Evolutionary conservation across 2,113 vertebrate genomes (phyloP).

Genomic region (Cranoglanis bouderius): DNA sequence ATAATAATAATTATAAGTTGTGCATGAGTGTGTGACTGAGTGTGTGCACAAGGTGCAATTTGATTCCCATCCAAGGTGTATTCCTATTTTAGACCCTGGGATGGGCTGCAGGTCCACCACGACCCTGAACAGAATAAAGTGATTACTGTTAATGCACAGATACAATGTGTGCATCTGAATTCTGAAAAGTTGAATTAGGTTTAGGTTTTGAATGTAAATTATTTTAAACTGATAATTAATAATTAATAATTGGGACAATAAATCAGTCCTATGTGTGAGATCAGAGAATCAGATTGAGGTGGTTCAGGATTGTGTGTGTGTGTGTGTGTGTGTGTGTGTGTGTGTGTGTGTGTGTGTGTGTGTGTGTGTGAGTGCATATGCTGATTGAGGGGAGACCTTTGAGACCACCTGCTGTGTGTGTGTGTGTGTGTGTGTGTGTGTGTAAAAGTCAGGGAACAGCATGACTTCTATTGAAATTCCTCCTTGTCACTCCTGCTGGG

Average conservation of each 20-base stretch:
- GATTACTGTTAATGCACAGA: too few relatives aligned
- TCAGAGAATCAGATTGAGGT: too few relatives aligned
- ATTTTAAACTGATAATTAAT: background rate
- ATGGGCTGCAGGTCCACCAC: background rate
- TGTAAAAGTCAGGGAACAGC: slow-evolving; percentile 51
- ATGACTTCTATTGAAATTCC: slow-evolving; percentile 39
- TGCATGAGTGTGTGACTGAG: slow-evolving; percentile 2
- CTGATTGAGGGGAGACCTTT: background rate
- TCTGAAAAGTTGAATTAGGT: background rate
- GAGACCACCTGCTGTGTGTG: slow-evolving; percentile 37
- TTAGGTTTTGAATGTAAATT: background rate
- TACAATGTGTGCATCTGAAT: too few relatives aligned
- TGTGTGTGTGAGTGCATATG: slow-evolving; percentile 24
- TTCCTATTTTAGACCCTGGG: background rate
- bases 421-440: slow-evolving; percentile 2
- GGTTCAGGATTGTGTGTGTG: background rate
- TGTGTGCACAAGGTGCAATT: background rate
- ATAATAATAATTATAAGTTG: too few relatives aligned
- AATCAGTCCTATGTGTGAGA: background rate
- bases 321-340: slow-evolving; percentile 9
- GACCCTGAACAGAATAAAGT: too few relatives aligned
- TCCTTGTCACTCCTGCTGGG: slow-evolving; percentile 17
- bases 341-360: slow-evolving; percentile 1
- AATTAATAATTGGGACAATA: background rate
- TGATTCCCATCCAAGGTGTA: background rate